These are phyloP conservation scores for Hyperopisus bebe DNA, from an alignment of 2,113 vertebrate species.

Conservation along the genomic window DNA sequence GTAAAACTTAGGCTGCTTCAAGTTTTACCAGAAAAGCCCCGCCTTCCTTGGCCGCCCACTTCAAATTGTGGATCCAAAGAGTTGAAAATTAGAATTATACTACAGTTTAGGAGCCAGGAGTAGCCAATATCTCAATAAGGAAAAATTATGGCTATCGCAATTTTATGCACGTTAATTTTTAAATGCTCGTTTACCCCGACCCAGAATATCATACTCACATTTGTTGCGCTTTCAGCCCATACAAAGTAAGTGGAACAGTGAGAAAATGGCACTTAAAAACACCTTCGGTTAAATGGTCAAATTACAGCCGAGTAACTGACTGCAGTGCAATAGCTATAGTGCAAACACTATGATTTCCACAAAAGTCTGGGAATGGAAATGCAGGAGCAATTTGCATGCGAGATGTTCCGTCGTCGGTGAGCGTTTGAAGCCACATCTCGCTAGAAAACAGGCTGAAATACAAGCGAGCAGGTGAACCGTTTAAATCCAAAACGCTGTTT, in stretches of 20 bases:
- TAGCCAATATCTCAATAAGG: neutral
- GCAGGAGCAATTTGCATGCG: neutral
- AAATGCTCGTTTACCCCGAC: neutral
- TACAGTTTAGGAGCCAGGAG: neutral
- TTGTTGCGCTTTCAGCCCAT: neutral
- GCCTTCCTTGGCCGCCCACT: neutral
- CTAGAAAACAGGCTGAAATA: constrained; percentile 37
- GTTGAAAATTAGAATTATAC: neutral
- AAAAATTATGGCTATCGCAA: neutral
- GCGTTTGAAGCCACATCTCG: neutral
- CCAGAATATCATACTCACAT: neutral
- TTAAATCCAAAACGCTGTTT: constrained; percentile 42
- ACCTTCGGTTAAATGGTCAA: neutral
- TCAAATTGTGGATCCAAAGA: neutral
- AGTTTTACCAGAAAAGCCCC: neutral
- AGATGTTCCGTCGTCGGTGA: neutral
- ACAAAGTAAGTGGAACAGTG: neutral
- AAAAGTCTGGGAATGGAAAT: constrained; percentile 12
- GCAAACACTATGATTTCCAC: neutral
- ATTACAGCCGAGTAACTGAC: neutral
- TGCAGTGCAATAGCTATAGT: neutral
- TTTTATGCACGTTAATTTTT: neutral
- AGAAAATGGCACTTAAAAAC: neutral
- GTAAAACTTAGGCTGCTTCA: neutral
- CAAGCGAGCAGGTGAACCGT: constrained; percentile 55